A percentile compares a stretch with the other conserved stretches of the same genome.
Evolutionary conservation across 2,888 invertebrate species (phyloP).

Genomic region (Drosophila mayaguana): DNA sequence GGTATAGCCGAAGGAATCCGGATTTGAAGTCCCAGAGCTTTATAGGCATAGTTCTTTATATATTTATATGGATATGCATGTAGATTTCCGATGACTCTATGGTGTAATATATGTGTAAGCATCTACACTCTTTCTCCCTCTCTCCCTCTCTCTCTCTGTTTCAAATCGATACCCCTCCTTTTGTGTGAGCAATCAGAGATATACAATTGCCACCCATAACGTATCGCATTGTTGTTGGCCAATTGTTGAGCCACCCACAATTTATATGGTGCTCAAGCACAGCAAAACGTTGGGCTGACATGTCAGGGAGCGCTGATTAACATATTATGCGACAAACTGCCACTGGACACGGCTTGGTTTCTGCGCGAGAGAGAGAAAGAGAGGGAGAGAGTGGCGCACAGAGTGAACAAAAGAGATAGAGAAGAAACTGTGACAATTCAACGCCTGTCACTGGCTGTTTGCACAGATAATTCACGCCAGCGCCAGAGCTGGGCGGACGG

Average conservation of each 20-base stretch:
- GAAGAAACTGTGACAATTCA: conserved; percentile 71
- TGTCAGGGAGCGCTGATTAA: conserved; percentile 72
- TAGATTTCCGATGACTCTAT: too few relatives aligned
- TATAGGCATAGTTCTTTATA: too few relatives aligned
- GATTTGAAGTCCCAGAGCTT: too few relatives aligned
- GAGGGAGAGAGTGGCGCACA: background rate
- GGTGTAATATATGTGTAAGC: too few relatives aligned
- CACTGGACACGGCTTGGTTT: conserved; percentile 59
- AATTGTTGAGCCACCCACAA: conserved; percentile 59
- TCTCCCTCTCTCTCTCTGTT: too few relatives aligned
- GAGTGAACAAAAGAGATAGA: background rate
- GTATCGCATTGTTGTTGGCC: conserved; percentile 11
- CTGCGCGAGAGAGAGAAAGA: background rate
- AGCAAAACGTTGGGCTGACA: conserved; percentile 55
- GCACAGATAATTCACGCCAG: conserved; percentile 80
- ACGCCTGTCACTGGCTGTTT: conserved; percentile 80
- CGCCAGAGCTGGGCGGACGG: conserved; percentile 35
- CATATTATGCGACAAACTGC: conserved; percentile 81
- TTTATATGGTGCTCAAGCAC: conserved; percentile 39
- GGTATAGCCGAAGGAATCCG: background rate
- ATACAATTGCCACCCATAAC: conserved; percentile 41
- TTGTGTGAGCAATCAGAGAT: too few relatives aligned
- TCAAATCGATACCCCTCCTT: too few relatives aligned
- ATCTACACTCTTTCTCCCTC: too few relatives aligned
- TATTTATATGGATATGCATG: too few relatives aligned